Evolutionary conservation across 2,113 vertebrate species (phyloP).

Genomic region (Arizona elegans): DNA sequence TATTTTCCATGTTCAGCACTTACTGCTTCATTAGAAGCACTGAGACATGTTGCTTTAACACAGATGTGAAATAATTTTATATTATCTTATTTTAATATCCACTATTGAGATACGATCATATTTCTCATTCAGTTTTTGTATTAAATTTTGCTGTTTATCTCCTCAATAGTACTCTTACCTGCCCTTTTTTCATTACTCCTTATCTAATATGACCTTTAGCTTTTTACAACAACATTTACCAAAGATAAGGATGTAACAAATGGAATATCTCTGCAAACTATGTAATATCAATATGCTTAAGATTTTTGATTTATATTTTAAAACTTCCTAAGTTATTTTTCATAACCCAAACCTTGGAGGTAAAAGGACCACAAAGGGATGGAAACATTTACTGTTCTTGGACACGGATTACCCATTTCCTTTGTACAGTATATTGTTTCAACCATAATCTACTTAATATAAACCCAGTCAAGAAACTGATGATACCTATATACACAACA

Average conservation of each 20-base stretch:
- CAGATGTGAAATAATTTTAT: neutral
- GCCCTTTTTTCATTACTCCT: neutral
- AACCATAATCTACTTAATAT: neutral
- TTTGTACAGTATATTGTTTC: neutral
- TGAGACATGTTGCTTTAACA: slow-evolving; percentile 19
- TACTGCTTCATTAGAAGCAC: slow-evolving; percentile 6
- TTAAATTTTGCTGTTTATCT: neutral
- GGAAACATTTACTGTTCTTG: neutral
- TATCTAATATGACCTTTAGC: neutral
- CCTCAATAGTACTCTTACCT: neutral
- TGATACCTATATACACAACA: neutral
- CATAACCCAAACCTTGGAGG: neutral
- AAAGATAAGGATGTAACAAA: neutral
- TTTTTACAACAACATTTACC: neutral
- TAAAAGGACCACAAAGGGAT: neutral
- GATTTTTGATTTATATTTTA: neutral
- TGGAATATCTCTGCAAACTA: neutral
- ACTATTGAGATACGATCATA: neutral
- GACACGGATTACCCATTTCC: neutral
- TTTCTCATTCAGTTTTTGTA: neutral
- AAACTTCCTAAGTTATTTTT: neutral
- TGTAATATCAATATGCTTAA: neutral
- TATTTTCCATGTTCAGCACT: neutral
- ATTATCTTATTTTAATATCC: slow-evolving; percentile 16
- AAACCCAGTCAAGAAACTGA: neutral